Percentiles rank a stretch among this genome's conserved stretches.
These are phyloP conservation scores for Epinotia ramella DNA, from an alignment of 2,888 invertebrate species.

Conservation along the genomic window DNA sequence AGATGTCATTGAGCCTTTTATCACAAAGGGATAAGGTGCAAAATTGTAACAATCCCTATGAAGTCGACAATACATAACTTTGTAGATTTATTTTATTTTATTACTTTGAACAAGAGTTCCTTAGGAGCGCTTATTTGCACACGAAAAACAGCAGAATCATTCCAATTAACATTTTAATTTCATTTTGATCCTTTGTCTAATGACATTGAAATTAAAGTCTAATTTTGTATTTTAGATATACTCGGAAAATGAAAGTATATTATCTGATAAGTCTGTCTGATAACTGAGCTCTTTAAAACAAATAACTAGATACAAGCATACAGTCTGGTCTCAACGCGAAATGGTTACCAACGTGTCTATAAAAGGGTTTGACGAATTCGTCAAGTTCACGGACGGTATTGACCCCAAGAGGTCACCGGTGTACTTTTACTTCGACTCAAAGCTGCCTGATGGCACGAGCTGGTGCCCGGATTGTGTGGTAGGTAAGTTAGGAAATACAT, in stretches of 20 bases:
- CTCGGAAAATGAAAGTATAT: background rate
- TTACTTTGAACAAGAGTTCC: background rate
- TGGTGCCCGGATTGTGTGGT: conserved; percentile 92
- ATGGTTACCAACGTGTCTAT: conserved; percentile 36
- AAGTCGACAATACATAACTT: background rate
- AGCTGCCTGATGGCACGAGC: conserved; percentile 86
- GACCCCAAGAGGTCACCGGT: conserved; percentile 47
- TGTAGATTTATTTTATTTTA: no score
- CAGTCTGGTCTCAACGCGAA: background rate
- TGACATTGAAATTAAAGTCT: background rate
- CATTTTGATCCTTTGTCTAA: background rate
- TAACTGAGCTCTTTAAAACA: background rate
- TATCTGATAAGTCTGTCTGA: conserved; percentile 16
- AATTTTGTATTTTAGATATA: background rate
- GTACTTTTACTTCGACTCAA: conserved; percentile 85
- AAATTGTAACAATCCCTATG: background rate
- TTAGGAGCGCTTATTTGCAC: conserved; percentile 7
- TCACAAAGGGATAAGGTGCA: background rate
- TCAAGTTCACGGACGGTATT: conserved; percentile 26
- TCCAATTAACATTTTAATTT: background rate
- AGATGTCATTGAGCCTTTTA: background rate
- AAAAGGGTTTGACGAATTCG: conserved; percentile 83
- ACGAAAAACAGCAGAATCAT: background rate
- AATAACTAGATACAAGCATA: background rate
- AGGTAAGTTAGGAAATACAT: conserved; percentile 9